These are phyloP conservation scores for Carterocephalus palaemon DNA, from an alignment of 2,888 invertebrate genomes.

Conservation along the genomic window DNA sequence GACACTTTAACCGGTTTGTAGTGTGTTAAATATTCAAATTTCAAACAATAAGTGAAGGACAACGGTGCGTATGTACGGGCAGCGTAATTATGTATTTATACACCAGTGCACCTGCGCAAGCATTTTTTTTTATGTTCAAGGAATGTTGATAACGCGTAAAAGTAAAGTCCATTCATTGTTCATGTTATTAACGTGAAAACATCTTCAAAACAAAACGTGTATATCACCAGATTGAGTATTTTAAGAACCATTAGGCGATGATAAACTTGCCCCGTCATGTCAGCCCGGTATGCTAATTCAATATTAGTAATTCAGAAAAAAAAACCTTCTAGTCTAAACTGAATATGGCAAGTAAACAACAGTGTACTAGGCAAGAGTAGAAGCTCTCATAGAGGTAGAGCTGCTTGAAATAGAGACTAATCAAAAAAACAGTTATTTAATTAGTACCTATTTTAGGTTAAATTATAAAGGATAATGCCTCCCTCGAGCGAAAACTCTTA, in stretches of 20 bases:
- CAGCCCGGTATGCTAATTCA: too few relatives aligned
- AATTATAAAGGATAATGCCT: constrained; percentile 9
- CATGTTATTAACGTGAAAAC: not conserved
- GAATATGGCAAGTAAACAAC: too few relatives aligned
- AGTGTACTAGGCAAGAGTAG: too few relatives aligned
- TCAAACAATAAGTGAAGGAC: constrained; percentile 24
- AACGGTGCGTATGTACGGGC: constrained; percentile 3
- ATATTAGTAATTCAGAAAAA: too few relatives aligned
- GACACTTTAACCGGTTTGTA: too few relatives aligned
- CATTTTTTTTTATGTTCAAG: constrained; percentile 46
- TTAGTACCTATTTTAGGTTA: not conserved
- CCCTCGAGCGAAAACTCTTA: constrained; percentile 2
- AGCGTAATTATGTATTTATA: constrained; percentile 44
- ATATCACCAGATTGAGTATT: too few relatives aligned
- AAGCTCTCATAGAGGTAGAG: too few relatives aligned
- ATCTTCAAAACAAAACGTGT: too few relatives aligned
- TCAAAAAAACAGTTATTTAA: not conserved
- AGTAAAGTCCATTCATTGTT: constrained; percentile 5
- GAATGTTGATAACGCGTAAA: constrained; percentile 26
- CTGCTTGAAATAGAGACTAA: too few relatives aligned
- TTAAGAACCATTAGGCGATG: too few relatives aligned
- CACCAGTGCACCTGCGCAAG: constrained; percentile 47
- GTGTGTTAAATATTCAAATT: constrained; percentile 15
- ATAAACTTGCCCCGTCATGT: too few relatives aligned
- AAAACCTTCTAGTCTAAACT: too few relatives aligned